These are phyloP conservation scores for Tetranychus truncatus DNA, from an alignment of 2,888 invertebrate genomes.

Conservation along the genomic window DNA sequence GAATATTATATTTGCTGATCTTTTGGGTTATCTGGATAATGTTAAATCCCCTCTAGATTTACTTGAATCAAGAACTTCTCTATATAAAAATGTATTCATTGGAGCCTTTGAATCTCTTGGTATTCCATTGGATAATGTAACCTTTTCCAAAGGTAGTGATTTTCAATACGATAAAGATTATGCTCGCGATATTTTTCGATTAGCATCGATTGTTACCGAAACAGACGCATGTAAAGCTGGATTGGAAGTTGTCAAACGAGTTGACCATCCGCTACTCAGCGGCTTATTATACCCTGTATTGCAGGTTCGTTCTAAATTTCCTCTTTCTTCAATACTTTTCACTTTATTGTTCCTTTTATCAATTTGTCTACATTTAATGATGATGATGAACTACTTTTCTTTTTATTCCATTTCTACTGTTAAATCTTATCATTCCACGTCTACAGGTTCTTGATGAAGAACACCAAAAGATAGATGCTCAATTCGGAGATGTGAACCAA, in stretches of 20 bases:
- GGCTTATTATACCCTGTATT: slow-evolving; percentile 63
- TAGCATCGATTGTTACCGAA: slow-evolving; percentile 78
- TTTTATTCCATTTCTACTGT: not conserved
- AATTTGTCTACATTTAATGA: not conserved
- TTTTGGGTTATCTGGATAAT: slow-evolving; percentile 95
- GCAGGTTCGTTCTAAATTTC: slow-evolving; percentile 40
- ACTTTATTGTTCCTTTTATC: not conserved
- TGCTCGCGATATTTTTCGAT: slow-evolving; percentile 77
- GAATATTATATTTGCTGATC: slow-evolving; percentile 88
- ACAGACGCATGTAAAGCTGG: slow-evolving; percentile 98
- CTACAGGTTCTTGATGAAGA: slow-evolving; percentile 67
- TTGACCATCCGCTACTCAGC: slow-evolving; percentile 86
- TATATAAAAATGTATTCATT: slow-evolving; percentile 85
- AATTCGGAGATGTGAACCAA: slow-evolving; percentile 98
- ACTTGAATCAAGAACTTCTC: slow-evolving; percentile 66
- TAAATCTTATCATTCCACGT: slow-evolving; percentile 40
- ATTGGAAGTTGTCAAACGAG: slow-evolving; percentile 97
- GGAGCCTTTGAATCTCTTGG: slow-evolving; percentile 79
- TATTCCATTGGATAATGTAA: slow-evolving; percentile 81
- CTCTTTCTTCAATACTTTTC: not conserved
- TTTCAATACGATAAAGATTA: slow-evolving; percentile 82
- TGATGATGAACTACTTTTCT: not conserved
- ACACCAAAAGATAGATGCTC: slow-evolving; percentile 96
- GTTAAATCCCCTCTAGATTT: slow-evolving; percentile 98
- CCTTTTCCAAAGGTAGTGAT: slow-evolving; percentile 82